Conservation (phyloP, 2,888 invertebrate species). For the Scaptomyza polygonia region DNA sequence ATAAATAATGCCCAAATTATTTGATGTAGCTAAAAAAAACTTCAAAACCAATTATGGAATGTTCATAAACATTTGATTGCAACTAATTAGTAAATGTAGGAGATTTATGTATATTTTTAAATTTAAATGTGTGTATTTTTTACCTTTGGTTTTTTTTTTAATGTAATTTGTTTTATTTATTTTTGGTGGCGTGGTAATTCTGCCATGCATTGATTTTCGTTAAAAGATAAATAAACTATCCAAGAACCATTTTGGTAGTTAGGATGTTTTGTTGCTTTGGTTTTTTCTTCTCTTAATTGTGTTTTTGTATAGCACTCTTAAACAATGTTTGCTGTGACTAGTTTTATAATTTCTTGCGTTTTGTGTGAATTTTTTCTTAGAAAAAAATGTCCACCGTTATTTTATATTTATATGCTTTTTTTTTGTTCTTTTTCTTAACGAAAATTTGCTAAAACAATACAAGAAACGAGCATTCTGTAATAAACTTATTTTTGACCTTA, state of each 20-base stretch:
- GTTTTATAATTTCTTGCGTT: slow-evolving; percentile 54
- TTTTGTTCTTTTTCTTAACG: slow-evolving; percentile 21
- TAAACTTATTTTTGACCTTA: slow-evolving; percentile 29
- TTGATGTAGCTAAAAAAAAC: slow-evolving; percentile 9
- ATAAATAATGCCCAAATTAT: slow-evolving; percentile 26
- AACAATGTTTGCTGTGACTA: slow-evolving; percentile 67
- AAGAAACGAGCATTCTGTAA: slow-evolving; percentile 35
- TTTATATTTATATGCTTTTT: neutral
- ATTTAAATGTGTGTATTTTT: slow-evolving; percentile 17
- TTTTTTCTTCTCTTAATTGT: slow-evolving; percentile 9
- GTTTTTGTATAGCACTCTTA: slow-evolving; percentile 56
- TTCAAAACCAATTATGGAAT: slow-evolving; percentile 27
- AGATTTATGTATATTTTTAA: slow-evolving; percentile 9
- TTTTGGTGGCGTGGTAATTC: slow-evolving; percentile 27
- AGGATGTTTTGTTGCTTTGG: slow-evolving; percentile 8
- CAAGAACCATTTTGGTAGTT: slow-evolving; percentile 48
- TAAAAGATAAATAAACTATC: slow-evolving; percentile 57
- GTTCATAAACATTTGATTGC: slow-evolving; percentile 31
- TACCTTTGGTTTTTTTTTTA: slow-evolving; percentile 10
- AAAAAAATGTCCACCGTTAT: slow-evolving; percentile 71
- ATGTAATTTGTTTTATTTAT: slow-evolving; percentile 1
- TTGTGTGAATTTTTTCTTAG: slow-evolving; percentile 61
- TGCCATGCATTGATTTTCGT: slow-evolving; percentile 63
- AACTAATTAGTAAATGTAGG: slow-evolving; percentile 35
- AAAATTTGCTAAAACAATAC: slow-evolving; percentile 63